These are phyloP conservation scores for Eilema griseolum DNA, from an alignment of 2,888 invertebrate species.

Conservation along the genomic window DNA sequence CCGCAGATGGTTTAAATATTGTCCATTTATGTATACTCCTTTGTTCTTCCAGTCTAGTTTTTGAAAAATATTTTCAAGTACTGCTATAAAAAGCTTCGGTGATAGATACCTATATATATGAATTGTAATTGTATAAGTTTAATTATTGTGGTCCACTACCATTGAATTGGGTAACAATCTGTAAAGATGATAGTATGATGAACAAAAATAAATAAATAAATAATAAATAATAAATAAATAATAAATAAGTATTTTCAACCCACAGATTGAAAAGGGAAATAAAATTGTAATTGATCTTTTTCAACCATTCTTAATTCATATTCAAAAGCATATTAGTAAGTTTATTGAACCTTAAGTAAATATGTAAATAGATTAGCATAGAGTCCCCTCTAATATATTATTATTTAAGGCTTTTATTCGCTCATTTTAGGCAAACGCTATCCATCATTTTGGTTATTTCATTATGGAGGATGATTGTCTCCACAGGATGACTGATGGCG, in stretches of 20 bases:
- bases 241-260: neutral
- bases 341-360: neutral
- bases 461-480: constrained; percentile 20
- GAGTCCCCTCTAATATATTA: constrained; percentile 1
- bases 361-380: neutral
- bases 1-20: too few species aligned
- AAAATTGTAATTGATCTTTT: neutral
- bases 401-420: neutral
- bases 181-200: too few species aligned
- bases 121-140: too few species aligned
- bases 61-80: too few species aligned
- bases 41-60: too few species aligned
- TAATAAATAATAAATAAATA: too few species aligned
- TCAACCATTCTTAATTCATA: neutral
- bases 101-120: too few species aligned
- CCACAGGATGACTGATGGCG: constrained; percentile 22
- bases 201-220: too few species aligned
- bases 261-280: neutral
- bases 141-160: too few species aligned
- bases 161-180: too few species aligned
- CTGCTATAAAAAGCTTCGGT: too few species aligned
- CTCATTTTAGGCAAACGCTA: constrained; percentile 9
- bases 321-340: neutral
- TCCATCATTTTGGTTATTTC: constrained; percentile 30
- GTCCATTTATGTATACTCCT: too few species aligned